phyloP scores from a whole-genome alignment of 2,797 vertebrate species.

The Limnodromus scolopaceus region DNA sequence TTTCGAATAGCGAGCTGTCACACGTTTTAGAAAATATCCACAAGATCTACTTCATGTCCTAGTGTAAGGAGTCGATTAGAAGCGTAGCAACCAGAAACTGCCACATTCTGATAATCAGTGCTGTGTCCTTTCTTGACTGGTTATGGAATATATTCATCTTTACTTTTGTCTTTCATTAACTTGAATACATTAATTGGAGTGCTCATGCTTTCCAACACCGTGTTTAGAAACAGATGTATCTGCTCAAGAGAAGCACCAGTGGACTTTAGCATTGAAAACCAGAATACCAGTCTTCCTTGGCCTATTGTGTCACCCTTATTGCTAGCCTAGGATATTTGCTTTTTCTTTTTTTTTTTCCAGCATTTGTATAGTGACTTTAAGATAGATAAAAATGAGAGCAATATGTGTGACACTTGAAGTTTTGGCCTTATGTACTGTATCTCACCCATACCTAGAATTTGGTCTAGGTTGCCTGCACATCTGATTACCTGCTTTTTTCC shows the following conservation, averaged over 20 bases:
- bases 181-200: not conserved
- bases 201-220: not conserved
- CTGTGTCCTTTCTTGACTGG: not conserved
- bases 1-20: not conserved
- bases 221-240: not conserved
- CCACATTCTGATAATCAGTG: not conserved
- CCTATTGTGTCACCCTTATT: not conserved
- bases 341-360: not conserved
- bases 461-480: not conserved
- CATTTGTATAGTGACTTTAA: not conserved
- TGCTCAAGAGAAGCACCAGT: not conserved
- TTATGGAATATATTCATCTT: not conserved
- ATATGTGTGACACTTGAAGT: not conserved
- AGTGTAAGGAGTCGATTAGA: not conserved
- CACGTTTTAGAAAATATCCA: not conserved
- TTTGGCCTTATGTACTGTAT: not conserved
- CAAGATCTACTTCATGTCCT: not conserved
- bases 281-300: not conserved
- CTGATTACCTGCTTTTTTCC: not conserved
- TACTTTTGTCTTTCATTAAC: not conserved
- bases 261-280: not conserved
- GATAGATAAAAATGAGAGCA: not conserved
- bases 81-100: not conserved
- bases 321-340: not conserved
- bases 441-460: not conserved